Evolutionary conservation across 92 coral and sea anemone genomes (phyloP).

Genomic region (Parazoanthus darwini): DNA sequence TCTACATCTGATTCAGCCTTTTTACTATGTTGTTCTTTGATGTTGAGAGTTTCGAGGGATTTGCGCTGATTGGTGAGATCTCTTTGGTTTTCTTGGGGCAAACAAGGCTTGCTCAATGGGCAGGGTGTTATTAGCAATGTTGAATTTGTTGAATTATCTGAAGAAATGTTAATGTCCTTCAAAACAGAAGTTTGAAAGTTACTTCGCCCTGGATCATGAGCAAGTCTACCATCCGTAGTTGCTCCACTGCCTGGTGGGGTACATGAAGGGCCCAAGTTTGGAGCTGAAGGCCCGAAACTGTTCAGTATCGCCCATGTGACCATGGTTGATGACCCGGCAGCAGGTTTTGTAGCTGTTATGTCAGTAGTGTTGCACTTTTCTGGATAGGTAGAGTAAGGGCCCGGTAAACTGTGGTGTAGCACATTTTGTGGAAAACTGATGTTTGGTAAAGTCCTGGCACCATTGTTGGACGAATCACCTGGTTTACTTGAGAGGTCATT

Average conservation of each 20-base stretch:
- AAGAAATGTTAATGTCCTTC: not conserved
- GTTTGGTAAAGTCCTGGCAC: not conserved
- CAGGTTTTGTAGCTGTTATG: not conserved
- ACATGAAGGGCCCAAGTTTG: not conserved
- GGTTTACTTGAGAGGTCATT: not conserved
- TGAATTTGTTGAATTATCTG: not conserved
- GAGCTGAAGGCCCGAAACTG: not conserved
- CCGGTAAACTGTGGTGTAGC: not conserved
- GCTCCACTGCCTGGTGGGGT: not conserved
- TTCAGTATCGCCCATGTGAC: constrained; percentile 31
- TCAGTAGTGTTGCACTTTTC: not conserved
- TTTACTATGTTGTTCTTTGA: not conserved
- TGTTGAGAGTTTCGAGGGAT: not conserved
- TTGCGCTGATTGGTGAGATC: not conserved
- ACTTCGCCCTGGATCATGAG: not conserved
- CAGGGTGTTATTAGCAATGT: constrained; percentile 15
- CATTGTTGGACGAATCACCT: not conserved
- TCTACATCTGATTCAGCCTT: not conserved
- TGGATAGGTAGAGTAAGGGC: not conserved
- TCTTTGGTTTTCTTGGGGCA: not conserved
- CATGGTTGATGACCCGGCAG: constrained; percentile 1
- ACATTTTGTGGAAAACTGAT: not conserved
- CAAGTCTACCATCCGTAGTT: not conserved
- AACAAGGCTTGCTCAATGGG: not conserved
- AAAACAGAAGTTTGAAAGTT: not conserved